Conservation (phyloP, 2,888 invertebrate genomes). For the Pseudococcus jackbeardsleyi region DNA sequence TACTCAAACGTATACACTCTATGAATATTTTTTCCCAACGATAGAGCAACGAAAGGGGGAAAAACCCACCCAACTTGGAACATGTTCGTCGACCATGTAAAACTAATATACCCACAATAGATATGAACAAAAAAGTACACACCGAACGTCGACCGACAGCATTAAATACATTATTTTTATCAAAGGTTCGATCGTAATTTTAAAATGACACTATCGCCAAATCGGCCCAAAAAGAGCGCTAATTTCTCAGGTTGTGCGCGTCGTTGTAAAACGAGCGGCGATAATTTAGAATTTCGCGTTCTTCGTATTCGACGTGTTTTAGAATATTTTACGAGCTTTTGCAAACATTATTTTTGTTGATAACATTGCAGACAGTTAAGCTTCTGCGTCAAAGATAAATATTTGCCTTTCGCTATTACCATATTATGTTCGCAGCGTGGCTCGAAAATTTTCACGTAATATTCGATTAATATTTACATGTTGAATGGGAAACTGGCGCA, state of each 20-base stretch:
- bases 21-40: too few species aligned
- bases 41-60: too few species aligned
- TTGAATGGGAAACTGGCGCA: conserved; percentile 23
- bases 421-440: conserved; percentile 43
- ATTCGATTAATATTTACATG: conserved; percentile 48
- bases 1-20: too few species aligned
- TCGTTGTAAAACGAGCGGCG: conserved; percentile 1
- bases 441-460: conserved; percentile 24
- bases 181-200: neutral
- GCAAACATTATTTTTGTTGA: conserved; percentile 54
- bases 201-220: neutral
- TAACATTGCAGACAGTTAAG: conserved; percentile 51
- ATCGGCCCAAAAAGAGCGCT: conserved; percentile 36
- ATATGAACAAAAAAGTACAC: neutral
- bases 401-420: conserved; percentile 39
- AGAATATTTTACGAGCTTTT: conserved; percentile 57
- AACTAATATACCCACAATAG: neutral
- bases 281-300: conserved; percentile 47
- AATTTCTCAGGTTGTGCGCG: conserved; percentile 18
- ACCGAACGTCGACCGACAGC: neutral
- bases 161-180: neutral
- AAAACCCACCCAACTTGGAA: neutral
- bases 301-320: conserved; percentile 38
- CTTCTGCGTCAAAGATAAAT: conserved; percentile 50
- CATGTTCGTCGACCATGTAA: neutral